Percentiles rank a stretch among this genome's conserved stretches.
phyloP scores from a whole-genome alignment of 2,113 vertebrate species.

The Leptosomus discolor region DNA sequence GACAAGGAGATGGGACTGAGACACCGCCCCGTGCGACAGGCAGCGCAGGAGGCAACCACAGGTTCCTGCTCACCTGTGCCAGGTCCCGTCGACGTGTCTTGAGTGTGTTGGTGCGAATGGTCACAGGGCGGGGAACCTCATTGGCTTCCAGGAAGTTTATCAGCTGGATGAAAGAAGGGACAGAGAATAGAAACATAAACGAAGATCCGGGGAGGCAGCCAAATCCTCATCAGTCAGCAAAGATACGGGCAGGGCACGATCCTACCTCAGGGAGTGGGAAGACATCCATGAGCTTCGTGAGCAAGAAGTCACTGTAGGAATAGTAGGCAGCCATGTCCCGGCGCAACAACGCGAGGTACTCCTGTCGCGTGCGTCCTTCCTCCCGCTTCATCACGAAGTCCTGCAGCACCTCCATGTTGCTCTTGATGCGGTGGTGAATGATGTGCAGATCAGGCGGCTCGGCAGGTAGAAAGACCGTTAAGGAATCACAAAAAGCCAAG shows the following conservation, averaged over 20 bases:
- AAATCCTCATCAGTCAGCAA: not conserved
- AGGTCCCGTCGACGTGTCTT: slow-evolving; percentile 93
- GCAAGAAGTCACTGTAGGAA: slow-evolving; percentile 90
- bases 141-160: slow-evolving; percentile 96
- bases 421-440: slow-evolving; percentile 91
- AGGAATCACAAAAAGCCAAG: not conserved
- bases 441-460: slow-evolving; percentile 83
- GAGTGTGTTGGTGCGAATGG: slow-evolving; percentile 93
- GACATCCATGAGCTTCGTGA: slow-evolving; percentile 87
- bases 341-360: slow-evolving; percentile 84
- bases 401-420: slow-evolving; percentile 89
- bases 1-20: not conserved
- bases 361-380: slow-evolving; percentile 80
- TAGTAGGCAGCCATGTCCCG: slow-evolving; percentile 92
- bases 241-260: not conserved
- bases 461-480: slow-evolving; percentile 64
- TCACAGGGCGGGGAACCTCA: slow-evolving; percentile 91
- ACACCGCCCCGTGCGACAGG: fast-evolving
- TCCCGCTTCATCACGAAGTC: slow-evolving; percentile 85
- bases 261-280: slow-evolving; percentile 91
- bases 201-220: not conserved
- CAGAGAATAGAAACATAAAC: not conserved
- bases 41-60: not conserved
- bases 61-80: slow-evolving; percentile 81
- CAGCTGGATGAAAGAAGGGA: slow-evolving; percentile 68